Evolutionary conservation across 2,797 vertebrate genomes (phyloP).

Genomic region (Chelmon rostratus): DNA sequence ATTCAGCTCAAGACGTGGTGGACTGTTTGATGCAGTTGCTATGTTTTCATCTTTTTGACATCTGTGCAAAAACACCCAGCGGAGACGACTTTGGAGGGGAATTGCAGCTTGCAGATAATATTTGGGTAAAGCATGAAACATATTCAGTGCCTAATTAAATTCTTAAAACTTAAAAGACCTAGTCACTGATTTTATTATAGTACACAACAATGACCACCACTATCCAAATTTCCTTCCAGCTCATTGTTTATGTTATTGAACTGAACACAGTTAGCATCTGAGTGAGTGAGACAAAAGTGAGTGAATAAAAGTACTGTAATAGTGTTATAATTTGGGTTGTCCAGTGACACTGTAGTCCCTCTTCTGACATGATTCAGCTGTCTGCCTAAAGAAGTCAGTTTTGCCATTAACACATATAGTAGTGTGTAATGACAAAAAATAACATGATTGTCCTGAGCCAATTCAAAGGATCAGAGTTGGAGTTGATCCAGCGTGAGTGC

Average conservation of each 20-base stretch:
- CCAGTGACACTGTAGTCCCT: not conserved
- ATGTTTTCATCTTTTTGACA: conserved; percentile 12
- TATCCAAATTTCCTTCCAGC: not conserved
- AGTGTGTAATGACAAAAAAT: not conserved
- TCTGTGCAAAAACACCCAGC: conserved; percentile 1
- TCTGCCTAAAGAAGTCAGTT: not conserved
- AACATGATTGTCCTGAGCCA: not conserved
- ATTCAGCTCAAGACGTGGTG: conserved; percentile 2
- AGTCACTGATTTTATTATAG: not conserved
- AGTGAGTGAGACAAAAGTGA: not conserved
- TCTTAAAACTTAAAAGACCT: not conserved
- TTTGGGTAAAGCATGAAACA: not conserved
- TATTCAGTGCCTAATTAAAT: not conserved
- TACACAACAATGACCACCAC: not conserved
- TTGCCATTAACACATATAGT: not conserved
- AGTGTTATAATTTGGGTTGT: too few species aligned
- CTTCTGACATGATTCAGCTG: not conserved
- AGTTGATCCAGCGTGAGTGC: not conserved
- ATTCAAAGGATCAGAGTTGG: not conserved
- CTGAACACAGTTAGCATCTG: not conserved
- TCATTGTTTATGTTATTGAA: not conserved
- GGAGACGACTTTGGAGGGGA: conserved; percentile 12
- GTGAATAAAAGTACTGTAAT: not conserved
- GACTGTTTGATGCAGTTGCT: conserved; percentile 18
- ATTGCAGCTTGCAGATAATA: not conserved